These are phyloP conservation scores for Amiota minor DNA, from an alignment of 2,888 invertebrate genomes.

Conservation along the genomic window DNA sequence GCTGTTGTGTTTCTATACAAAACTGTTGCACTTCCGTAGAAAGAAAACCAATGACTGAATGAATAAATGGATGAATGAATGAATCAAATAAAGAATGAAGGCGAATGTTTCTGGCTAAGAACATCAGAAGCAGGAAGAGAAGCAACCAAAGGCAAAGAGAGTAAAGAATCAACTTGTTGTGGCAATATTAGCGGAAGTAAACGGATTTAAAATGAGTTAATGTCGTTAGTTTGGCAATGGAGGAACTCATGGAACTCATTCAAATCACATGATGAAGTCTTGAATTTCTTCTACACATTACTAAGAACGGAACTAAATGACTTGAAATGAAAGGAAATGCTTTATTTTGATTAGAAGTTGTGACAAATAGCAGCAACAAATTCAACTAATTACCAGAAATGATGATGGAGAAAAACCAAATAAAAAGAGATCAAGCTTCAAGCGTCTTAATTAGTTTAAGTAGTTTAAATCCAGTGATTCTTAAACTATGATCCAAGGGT, in stretches of 20 bases:
- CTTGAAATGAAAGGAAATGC: background rate
- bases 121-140: too few relatives aligned
- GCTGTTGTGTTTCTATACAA: background rate
- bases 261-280: slow-evolving; percentile 9
- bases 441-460: too few relatives aligned
- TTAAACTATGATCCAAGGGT: background rate
- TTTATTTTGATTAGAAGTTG: background rate
- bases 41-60: background rate
- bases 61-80: slow-evolving; percentile 1
- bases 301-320: background rate
- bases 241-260: slow-evolving; percentile 52
- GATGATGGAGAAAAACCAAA: background rate
- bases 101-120: too few relatives aligned
- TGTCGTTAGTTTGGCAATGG: slow-evolving; percentile 54
- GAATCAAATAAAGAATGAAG: background rate
- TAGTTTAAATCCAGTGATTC: background rate
- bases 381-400: background rate
- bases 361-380: background rate
- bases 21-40: slow-evolving; percentile 11
- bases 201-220: slow-evolving; percentile 19
- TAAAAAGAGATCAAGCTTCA: slow-evolving; percentile 10
- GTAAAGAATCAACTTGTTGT: slow-evolving; percentile 32
- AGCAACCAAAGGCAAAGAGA: background rate
- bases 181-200: slow-evolving; percentile 17
- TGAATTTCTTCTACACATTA: background rate